Conservation (phyloP, 1,140 invertebrate genomes). For the Euura lappo region DNA sequence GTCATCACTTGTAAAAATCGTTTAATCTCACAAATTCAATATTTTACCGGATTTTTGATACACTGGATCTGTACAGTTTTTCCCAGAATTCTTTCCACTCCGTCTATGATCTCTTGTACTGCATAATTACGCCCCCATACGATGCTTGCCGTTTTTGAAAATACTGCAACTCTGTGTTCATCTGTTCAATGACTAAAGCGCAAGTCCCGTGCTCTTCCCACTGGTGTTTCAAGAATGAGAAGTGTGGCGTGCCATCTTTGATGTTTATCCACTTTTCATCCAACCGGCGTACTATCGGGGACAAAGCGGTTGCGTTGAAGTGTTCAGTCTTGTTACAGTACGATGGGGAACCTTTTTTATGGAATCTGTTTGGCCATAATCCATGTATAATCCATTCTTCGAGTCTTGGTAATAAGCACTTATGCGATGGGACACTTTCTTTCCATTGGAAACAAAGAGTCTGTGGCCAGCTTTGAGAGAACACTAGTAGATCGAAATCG, state of each 20-base stretch:
- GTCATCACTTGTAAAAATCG: neutral
- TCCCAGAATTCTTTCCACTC: constrained; percentile 54
- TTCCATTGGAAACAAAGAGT: constrained; percentile 78
- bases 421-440: constrained; percentile 62
- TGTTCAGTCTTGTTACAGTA: constrained; percentile 72
- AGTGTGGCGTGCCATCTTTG: constrained; percentile 64
- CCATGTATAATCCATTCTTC: constrained; percentile 82
- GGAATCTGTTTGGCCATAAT: constrained; percentile 79
- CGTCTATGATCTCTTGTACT: constrained; percentile 63
- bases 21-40: neutral
- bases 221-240: constrained; percentile 81
- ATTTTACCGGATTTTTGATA: constrained; percentile 35
- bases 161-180: constrained; percentile 76
- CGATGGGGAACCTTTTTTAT: constrained; percentile 70
- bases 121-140: constrained; percentile 66
- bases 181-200: constrained; percentile 64
- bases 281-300: constrained; percentile 66
- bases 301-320: constrained; percentile 68
- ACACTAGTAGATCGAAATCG: constrained; percentile 77
- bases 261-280: constrained; percentile 77
- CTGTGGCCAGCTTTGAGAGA: constrained; percentile 81
- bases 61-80: constrained; percentile 39
- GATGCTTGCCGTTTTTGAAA: constrained; percentile 68
- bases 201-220: constrained; percentile 88
- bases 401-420: constrained; percentile 68